These are phyloP conservation scores for Sula dactylatra DNA, from an alignment of 2,113 vertebrate species.

Conservation along the genomic window DNA sequence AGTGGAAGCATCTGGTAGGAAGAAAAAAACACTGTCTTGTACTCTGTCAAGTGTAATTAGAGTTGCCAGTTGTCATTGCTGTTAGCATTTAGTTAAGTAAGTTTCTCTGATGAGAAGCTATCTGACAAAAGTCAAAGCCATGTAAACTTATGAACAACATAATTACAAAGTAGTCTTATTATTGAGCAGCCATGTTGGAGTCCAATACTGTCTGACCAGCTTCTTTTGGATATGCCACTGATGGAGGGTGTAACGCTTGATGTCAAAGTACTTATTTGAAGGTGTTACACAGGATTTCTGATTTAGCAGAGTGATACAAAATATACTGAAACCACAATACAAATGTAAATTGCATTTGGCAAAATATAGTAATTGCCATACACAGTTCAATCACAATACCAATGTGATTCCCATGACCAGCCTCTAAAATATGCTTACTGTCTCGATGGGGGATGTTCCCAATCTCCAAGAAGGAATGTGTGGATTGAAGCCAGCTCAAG, in stretches of 20 bases:
- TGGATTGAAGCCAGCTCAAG: background rate
- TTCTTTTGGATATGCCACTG: background rate
- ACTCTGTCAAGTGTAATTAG: constrained; percentile 73
- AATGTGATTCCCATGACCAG: background rate
- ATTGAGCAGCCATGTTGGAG: background rate
- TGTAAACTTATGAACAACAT: background rate
- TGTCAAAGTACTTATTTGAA: background rate
- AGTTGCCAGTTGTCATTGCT: constrained; percentile 67
- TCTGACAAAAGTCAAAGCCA: constrained; percentile 44
- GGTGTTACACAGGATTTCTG: background rate
- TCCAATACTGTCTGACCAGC: background rate
- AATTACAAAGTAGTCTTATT: constrained; percentile 10
- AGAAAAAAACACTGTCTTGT: constrained; percentile 65
- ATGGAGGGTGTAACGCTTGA: background rate
- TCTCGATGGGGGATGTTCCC: fast-evolving
- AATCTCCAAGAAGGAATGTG: fast-evolving
- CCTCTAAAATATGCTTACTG: background rate
- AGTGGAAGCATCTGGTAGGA: constrained; percentile 70
- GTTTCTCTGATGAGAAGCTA: constrained; percentile 56
- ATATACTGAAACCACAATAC: background rate
- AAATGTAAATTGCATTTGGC: background rate
- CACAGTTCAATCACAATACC: background rate
- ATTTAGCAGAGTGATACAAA: background rate
- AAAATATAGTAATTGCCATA: background rate
- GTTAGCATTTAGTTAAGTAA: constrained; percentile 63